Conservation (phyloP, 1,140 invertebrate genomes). For the Microplitis demolitor region DNA sequence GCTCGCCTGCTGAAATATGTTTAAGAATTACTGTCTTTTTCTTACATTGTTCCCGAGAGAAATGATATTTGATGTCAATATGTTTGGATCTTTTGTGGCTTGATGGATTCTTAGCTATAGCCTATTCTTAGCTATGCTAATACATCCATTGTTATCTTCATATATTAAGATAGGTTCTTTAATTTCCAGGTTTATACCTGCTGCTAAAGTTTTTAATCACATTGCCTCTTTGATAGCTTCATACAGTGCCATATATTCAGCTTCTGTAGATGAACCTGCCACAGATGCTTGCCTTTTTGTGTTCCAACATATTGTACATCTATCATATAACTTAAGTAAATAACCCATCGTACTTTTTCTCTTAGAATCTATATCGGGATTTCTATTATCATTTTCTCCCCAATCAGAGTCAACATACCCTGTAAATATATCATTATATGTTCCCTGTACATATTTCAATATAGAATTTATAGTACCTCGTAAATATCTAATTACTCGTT, state of each 20-base stretch:
- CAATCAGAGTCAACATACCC: conserved; percentile 10
- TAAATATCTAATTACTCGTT: conserved; percentile 41
- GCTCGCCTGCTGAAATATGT: too few species aligned
- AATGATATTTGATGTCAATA: conserved; percentile 22
- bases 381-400: background rate
- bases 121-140: conserved; percentile 22
- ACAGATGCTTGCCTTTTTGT: background rate
- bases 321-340: background rate
- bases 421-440: conserved; percentile 18
- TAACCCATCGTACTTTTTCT: conserved; percentile 4
- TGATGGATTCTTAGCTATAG: background rate
- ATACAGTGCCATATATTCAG: conserved; percentile 3
- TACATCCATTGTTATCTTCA: conserved; percentile 20
- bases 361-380: too few species aligned
- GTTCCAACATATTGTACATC: background rate
- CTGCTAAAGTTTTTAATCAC: background rate
- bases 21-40: too few species aligned
- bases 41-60: conserved; percentile 17
- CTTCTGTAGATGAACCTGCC: background rate
- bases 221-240: background rate
- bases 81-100: too few species aligned
- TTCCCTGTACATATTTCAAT: conserved; percentile 34
- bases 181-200: background rate
- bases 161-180: background rate
- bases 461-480: conserved; percentile 41